phyloP scores from a whole-genome alignment of 2,888 invertebrate genomes.

The Scaptomyza cyrtandrae region DNA sequence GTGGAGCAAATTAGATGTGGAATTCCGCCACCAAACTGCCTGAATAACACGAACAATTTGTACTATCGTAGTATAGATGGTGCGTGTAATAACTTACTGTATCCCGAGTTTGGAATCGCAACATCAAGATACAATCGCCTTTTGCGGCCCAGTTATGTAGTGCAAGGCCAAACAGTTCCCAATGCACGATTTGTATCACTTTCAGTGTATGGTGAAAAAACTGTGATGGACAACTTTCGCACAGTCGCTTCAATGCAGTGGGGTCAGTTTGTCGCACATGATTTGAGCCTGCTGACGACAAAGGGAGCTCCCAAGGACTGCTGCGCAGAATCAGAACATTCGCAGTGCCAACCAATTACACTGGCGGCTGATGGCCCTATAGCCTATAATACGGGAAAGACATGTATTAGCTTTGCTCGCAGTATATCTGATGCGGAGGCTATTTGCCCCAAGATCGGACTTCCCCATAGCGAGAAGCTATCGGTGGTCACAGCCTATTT shows the following conservation, averaged over 20 bases:
- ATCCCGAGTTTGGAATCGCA: slow-evolving; percentile 69
- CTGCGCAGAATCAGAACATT: slow-evolving; percentile 60
- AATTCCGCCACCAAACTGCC: slow-evolving; percentile 66
- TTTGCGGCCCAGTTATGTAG: slow-evolving; percentile 65
- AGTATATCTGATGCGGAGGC: slow-evolving; percentile 88
- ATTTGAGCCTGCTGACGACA: slow-evolving; percentile 62
- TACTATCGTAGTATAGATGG: slow-evolving; percentile 78
- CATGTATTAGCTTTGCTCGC: slow-evolving; percentile 88
- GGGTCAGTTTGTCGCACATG: slow-evolving; percentile 79
- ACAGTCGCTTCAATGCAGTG: slow-evolving; percentile 79
- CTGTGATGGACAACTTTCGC: slow-evolving; percentile 63
- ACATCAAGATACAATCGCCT: slow-evolving; percentile 66
- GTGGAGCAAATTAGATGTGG: slow-evolving; percentile 58
- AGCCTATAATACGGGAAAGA: slow-evolving; percentile 84
- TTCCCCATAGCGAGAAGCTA: slow-evolving; percentile 87
- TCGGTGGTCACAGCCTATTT: slow-evolving; percentile 84
- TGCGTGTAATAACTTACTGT: slow-evolving; percentile 76
- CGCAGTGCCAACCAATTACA: slow-evolving; percentile 85
- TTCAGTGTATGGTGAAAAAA: slow-evolving; percentile 73
- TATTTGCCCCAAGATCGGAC: slow-evolving; percentile 86
- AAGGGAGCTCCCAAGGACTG: slow-evolving; percentile 72
- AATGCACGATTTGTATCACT: slow-evolving; percentile 76
- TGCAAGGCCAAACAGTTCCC: slow-evolving; percentile 63
- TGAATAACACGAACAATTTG: slow-evolving; percentile 64
- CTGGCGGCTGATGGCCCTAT: slow-evolving; percentile 86